Base-by-base conservation (phyloP, 2,113 vertebrate species). In the Oreochromis spilurus region DNA sequence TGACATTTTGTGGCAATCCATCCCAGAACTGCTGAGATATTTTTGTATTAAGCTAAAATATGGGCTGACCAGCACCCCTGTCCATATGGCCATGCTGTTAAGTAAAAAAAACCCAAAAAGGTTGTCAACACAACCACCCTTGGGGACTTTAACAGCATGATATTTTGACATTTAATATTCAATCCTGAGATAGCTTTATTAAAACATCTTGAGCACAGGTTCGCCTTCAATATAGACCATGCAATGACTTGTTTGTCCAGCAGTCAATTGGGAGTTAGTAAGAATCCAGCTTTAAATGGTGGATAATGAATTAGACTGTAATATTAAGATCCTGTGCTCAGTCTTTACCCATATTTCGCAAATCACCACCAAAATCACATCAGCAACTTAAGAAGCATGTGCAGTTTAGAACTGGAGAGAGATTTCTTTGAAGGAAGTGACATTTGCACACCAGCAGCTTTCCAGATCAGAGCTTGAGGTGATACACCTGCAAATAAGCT, bases 401-500 rank as follows among this genome's bases (percentile, higher is more conserved):
- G 72, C 72, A 77, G 26, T 50, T 52, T 52, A n/a, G 45, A 52
- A 52, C 6, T 19, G 16, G 43, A 48, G 43, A 48, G 67, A 48
- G 43, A 75, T 50, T 50, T 75, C 9, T 50, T 75, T 75, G 70
- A 50, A 50, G 70, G 70, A 48, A 75, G 53, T 50, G 60, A 50
- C n/a, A 79, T 88, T 82, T 84, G n/a, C 57, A 36, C 75, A 13
- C 7, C 43, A 70, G 38, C 75, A 34, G 26, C 43, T 10, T 84
- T 31, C 19, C 72, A 54, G 29, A 72, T 85, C 26, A 43, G 57
- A 65, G 79, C 84, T 75, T 72, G 75, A 55, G 75, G 77, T 67
- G 16, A 53, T 87, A 57, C 34, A 88, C 84, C 84, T 90, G 86
- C 58, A 92, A 92, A 90, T 84, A 80, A 50, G 50, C 50, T 54